Evolutionary conservation across 2,888 invertebrate genomes (phyloP).

Genomic region (Imbricaverruca yamaguchii): DNA sequence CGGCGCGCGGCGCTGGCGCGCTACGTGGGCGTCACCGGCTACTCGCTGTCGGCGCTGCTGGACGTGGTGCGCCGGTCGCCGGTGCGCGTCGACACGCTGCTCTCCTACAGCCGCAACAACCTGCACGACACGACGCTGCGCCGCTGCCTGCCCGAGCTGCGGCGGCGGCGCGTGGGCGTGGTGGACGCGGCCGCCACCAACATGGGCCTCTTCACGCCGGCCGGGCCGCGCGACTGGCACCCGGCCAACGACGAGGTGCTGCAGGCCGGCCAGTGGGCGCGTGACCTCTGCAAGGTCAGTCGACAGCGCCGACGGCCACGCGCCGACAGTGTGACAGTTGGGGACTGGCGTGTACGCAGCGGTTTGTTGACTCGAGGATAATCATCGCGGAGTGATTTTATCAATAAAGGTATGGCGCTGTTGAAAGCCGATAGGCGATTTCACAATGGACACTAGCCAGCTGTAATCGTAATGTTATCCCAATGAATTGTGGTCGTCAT

Average conservation of each 20-base stretch:
- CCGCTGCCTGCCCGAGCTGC: constrained; percentile 52
- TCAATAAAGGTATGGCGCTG: too few species aligned
- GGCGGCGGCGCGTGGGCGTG: constrained; percentile 41
- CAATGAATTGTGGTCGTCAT: too few species aligned
- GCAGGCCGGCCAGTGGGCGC: not conserved
- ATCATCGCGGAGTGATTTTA: too few species aligned
- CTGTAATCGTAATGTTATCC: too few species aligned
- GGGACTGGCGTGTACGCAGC: too few species aligned
- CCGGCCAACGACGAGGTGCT: constrained; percentile 48
- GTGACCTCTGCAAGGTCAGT: not conserved
- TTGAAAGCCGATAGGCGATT: too few species aligned
- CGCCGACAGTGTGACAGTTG: too few species aligned
- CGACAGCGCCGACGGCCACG: too few species aligned
- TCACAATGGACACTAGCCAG: too few species aligned
- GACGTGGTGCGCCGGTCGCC: constrained; percentile 58
- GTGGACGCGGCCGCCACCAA: constrained; percentile 74
- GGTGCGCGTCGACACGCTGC: constrained; percentile 59
- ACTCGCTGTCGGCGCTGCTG: constrained; percentile 67
- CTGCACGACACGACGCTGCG: constrained; percentile 68
- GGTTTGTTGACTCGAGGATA: too few species aligned
- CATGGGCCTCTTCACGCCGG: constrained; percentile 71
- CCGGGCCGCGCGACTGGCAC: constrained; percentile 72
- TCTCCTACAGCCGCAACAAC: constrained; percentile 72
- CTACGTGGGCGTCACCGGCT: constrained; percentile 50
- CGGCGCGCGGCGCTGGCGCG: constrained; percentile 59